phyloP scores from a whole-genome alignment of 2,888 invertebrate species.

The Sesia apiformis region DNA sequence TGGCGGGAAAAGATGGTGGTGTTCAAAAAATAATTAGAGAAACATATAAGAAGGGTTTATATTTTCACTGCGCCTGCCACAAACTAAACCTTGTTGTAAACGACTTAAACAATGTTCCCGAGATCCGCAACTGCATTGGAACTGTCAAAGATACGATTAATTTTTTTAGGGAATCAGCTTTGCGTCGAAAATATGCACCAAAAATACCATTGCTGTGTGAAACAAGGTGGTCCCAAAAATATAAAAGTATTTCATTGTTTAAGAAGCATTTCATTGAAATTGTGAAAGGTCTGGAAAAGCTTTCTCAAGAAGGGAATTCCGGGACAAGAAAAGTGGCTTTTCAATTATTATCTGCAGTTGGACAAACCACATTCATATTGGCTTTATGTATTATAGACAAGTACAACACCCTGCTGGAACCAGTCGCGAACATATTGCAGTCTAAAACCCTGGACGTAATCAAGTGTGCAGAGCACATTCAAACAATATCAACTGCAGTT shows the following conservation, averaged over 20 bases:
- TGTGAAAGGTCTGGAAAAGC: conserved; percentile 4
- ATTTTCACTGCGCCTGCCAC: conserved; percentile 15
- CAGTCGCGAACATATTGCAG: too few species aligned
- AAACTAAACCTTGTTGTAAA: conserved; percentile 17
- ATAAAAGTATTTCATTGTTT: conserved; percentile 10
- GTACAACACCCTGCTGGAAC: too few species aligned
- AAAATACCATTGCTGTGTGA: conserved; percentile 8
- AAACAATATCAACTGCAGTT: too few species aligned
- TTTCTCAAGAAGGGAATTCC: conserved; percentile 6
- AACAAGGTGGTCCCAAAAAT: conserved; percentile 11
- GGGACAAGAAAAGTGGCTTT: too few species aligned
- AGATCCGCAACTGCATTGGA: conserved; percentile 11
- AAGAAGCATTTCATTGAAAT: conserved; percentile 7
- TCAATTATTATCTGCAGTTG: too few species aligned
- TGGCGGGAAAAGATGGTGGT: conserved; percentile 6
- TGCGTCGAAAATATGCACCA: conserved; percentile 9
- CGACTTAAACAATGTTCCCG: conserved; percentile 13
- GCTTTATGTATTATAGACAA: too few species aligned
- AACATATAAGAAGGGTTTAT: conserved; percentile 1
- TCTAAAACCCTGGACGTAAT: too few species aligned
- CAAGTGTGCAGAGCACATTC: too few species aligned
- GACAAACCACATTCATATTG: too few species aligned
- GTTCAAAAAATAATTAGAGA: background rate
- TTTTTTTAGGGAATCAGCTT: conserved; percentile 15
- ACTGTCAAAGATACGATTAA: conserved; percentile 13